Conservation (phyloP, 2,113 vertebrate genomes). For the Phalacrocorax brasilianus region DNA sequence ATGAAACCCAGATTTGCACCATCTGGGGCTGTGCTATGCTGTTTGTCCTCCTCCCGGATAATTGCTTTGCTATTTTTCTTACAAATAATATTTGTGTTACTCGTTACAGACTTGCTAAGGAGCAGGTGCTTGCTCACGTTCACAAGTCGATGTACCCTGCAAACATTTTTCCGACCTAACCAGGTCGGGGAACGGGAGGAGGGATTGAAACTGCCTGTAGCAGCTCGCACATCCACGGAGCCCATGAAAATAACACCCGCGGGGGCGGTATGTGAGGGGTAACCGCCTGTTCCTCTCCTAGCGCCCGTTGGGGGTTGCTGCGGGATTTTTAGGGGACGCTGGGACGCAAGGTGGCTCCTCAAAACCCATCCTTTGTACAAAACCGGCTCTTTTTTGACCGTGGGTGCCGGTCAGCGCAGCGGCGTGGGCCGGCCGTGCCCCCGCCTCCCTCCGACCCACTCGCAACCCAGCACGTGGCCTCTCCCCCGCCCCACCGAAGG, state of each 20-base stretch:
- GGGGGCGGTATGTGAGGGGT: not conserved
- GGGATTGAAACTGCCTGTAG: not conserved
- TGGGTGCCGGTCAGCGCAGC: not conserved
- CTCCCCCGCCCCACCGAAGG: no score
- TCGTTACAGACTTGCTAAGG: not conserved
- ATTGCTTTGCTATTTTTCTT: not conserved
- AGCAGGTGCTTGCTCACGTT: not conserved
- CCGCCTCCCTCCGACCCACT: no score
- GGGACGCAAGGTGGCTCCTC: not conserved
- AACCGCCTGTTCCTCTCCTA: accelerated
- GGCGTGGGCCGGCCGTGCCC: not conserved
- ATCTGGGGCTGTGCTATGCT: not conserved
- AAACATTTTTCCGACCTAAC: not conserved
- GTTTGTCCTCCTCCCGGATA: not conserved
- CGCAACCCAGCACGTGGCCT: no score
- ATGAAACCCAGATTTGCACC: not conserved
- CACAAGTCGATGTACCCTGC: not conserved
- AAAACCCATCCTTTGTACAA: not conserved
- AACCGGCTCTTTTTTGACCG: not conserved
- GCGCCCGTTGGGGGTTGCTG: not conserved
- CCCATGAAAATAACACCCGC: not conserved
- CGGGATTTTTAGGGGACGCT: not conserved
- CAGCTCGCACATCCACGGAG: not conserved
- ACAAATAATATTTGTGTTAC: not conserved
- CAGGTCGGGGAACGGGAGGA: not conserved